Conservation (phyloP, 2,888 invertebrate species). For the Lymantria monacha region DNA sequence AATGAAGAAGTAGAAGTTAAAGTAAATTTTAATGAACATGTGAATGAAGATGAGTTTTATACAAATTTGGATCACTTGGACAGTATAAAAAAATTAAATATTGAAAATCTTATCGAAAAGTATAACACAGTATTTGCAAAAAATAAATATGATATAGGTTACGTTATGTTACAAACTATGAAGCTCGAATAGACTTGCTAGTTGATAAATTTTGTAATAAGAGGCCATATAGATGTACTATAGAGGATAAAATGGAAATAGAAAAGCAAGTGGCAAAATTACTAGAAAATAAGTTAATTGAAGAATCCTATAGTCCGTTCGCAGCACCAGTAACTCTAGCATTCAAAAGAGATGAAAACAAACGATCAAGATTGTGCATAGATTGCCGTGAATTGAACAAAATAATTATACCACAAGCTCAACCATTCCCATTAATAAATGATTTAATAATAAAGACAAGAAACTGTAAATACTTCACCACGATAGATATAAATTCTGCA, state of each 20-base stretch:
- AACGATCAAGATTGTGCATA: neutral
- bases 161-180: neutral
- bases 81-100: neutral
- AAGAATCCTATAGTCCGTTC: neutral
- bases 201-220: slow-evolving; percentile 12
- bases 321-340: neutral
- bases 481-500: neutral
- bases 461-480: slow-evolving; percentile 32
- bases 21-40: slow-evolving; percentile 9
- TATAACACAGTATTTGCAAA: neutral
- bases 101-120: neutral
- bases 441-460: slow-evolving; percentile 50
- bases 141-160: slow-evolving; percentile 1
- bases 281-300: neutral
- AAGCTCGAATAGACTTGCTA: slow-evolving; percentile 3
- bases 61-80: neutral
- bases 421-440: slow-evolving; percentile 34
- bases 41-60: neutral
- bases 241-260: slow-evolving; percentile 10
- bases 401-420: slow-evolving; percentile 34
- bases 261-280: slow-evolving; percentile 14
- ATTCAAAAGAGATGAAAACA: neutral
- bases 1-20: neutral
- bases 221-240: slow-evolving; percentile 12
- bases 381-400: slow-evolving; percentile 19